Base-by-base conservation (phyloP, 2,888 invertebrate species). In the Portevinia maculata region DNA sequence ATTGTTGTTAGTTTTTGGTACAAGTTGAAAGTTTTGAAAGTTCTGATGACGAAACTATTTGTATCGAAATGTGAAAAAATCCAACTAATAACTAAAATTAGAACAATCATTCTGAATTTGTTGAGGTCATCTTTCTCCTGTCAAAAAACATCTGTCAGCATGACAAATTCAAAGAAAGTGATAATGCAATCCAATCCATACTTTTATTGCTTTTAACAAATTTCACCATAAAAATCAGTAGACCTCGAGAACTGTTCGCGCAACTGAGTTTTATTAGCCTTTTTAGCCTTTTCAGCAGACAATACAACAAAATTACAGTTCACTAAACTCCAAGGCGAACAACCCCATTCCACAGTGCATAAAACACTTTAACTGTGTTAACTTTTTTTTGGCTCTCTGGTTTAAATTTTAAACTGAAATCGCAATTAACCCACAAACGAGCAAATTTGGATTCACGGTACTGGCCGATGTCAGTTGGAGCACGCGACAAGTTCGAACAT, bases 281-380 rank as follows among this genome's bases (percentile, higher is more conserved):
- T 37, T 37, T 37, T n/a, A 0, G n/a, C n/a, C 19, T 46, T 28
- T 53, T 65, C 32, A 46, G 24, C 24, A 28, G 24, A 37, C 19
- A 41, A 9, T 39, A 53, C 44, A 62, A 17, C 21, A 46, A 28
- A 24, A 79, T 48, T 52, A 44, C 30, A 50, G 79, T 55, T 79
- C 79, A 74, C 32, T 79, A 69, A 74, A 74, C 74, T 48, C 62
- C 62, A 69, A 79, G 62, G 67, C 62, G 17, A 79, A 74, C 60
- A 79, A 79, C 53, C 73, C 55, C 67, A 62, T 79, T 67, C 60
- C 50, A 37, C 24, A 13, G 50, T 28, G 8, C 19, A 59, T 59
- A 39, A 37, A 39, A 46, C 32, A 48, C 34, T 79, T 79, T 79
- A 59, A 79, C 65, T 79, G 65, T 67, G 52, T 50, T 50, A 13